Conservation (phyloP, 2,888 invertebrate genomes). For the Caenorhabditis auriculariae region DNA sequence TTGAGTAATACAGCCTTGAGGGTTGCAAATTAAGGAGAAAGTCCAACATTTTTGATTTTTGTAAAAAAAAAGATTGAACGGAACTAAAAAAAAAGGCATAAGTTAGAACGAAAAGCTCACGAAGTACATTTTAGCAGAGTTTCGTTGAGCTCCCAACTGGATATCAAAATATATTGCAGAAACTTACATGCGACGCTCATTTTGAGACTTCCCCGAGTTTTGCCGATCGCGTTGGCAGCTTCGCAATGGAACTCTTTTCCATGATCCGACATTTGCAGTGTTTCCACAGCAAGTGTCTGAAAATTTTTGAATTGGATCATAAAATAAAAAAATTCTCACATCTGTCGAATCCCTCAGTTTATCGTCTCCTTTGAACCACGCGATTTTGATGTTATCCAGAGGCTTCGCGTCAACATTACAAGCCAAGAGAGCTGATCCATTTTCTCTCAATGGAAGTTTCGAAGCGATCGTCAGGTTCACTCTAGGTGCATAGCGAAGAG, state of each 20-base stretch:
- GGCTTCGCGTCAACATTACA: slow-evolving; percentile 60
- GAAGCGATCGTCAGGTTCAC: slow-evolving; percentile 50
- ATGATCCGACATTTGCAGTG: slow-evolving; percentile 56
- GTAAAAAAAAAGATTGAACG: too few relatives aligned
- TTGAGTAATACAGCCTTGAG: too few relatives aligned
- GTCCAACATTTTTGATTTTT: too few relatives aligned
- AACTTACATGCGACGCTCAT: slow-evolving; percentile 53
- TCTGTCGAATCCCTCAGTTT: slow-evolving; percentile 37
- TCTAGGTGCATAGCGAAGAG: slow-evolving; percentile 52
- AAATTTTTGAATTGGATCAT: slow-evolving; percentile 6
- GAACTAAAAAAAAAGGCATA: too few relatives aligned
- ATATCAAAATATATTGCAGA: slow-evolving; percentile 1
- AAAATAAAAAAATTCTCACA: slow-evolving; percentile 15
- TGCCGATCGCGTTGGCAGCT: slow-evolving; percentile 53
- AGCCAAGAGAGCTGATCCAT: slow-evolving; percentile 50
- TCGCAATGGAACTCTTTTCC: slow-evolving; percentile 45
- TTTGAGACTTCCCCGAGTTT: slow-evolving; percentile 37
- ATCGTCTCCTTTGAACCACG: slow-evolving; percentile 47
- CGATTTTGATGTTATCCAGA: slow-evolving; percentile 43
- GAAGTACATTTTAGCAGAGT: too few relatives aligned
- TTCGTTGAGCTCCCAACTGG: not conserved
- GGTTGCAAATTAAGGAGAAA: too few relatives aligned
- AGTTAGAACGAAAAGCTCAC: too few relatives aligned
- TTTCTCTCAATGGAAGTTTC: slow-evolving; percentile 44
- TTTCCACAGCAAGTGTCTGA: slow-evolving; percentile 51